A percentile compares a stretch with the other conserved stretches of the same genome.
These are phyloP conservation scores for Cylindroiulus punctatus DNA, from an alignment of 2,888 invertebrate genomes.

Conservation along the genomic window DNA sequence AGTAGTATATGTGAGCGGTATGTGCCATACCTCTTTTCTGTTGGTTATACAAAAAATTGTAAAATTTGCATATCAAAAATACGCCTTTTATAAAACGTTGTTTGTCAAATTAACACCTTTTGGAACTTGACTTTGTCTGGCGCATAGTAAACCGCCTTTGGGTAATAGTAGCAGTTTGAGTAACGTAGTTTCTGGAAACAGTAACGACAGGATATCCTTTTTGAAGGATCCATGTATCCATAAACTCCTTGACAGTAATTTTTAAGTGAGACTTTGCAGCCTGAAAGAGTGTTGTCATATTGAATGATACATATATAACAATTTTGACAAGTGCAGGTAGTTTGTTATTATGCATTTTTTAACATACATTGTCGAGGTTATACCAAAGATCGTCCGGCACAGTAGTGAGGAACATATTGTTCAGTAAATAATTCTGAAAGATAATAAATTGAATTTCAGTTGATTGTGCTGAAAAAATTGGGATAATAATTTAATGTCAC, in stretches of 20 bases:
- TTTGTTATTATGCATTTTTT: not conserved
- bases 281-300: not conserved
- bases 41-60: not conserved
- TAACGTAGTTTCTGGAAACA: slow-evolving; percentile 15
- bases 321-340: not conserved
- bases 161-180: slow-evolving; percentile 50
- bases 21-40: slow-evolving; percentile 49
- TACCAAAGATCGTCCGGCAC: slow-evolving; percentile 83
- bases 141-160: slow-evolving; percentile 39
- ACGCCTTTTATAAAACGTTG: not conserved
- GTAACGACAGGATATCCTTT: slow-evolving; percentile 55
- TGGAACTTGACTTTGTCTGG: no score
- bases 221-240: slow-evolving; percentile 56
- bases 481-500: not conserved
- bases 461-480: not conserved
- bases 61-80: not conserved
- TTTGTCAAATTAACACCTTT: not conserved
- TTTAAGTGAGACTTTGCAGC: not conserved
- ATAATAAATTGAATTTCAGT: not conserved
- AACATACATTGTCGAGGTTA: slow-evolving; percentile 70
- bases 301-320: not conserved
- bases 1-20: slow-evolving; percentile 55
- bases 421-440: slow-evolving; percentile 60
- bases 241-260: slow-evolving; percentile 49
- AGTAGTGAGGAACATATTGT: slow-evolving; percentile 75